Conservation (phyloP, 2,888 invertebrate species). For the Acrocyrtus sp. region DNA sequence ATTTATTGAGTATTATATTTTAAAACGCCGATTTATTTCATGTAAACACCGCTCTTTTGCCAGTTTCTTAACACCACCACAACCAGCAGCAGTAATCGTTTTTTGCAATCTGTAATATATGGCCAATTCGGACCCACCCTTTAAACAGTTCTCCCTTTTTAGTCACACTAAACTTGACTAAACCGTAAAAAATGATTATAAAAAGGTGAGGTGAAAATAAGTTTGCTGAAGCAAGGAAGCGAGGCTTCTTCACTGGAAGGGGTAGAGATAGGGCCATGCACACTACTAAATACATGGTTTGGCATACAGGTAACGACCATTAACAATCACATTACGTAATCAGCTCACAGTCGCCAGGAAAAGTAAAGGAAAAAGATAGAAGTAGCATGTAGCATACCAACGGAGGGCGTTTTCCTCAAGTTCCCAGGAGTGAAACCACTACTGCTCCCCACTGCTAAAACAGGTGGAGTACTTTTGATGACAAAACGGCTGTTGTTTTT, state of each 20-base stretch:
- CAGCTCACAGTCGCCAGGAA: background rate
- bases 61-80: too few species aligned
- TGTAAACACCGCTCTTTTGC: too few species aligned
- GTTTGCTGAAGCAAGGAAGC: too few species aligned
- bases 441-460: background rate
- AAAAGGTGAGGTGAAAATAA: too few species aligned
- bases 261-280: background rate
- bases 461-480: conserved; percentile 3
- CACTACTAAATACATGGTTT: background rate
- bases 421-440: conserved; percentile 31
- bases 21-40: too few species aligned
- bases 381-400: conserved; percentile 30
- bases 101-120: too few species aligned
- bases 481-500: conserved; percentile 22
- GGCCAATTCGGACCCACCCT: conserved; percentile 40
- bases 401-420: conserved; percentile 31
- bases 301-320: background rate
- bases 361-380: background rate
- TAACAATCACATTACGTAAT: conserved; percentile 2
- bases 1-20: too few species aligned
- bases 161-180: background rate
- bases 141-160: conserved; percentile 23
- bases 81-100: too few species aligned
- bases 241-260: background rate
- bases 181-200: background rate